These are phyloP conservation scores for Oppia nitens DNA, from an alignment of 1,140 invertebrate species.

Conservation along the genomic window DNA sequence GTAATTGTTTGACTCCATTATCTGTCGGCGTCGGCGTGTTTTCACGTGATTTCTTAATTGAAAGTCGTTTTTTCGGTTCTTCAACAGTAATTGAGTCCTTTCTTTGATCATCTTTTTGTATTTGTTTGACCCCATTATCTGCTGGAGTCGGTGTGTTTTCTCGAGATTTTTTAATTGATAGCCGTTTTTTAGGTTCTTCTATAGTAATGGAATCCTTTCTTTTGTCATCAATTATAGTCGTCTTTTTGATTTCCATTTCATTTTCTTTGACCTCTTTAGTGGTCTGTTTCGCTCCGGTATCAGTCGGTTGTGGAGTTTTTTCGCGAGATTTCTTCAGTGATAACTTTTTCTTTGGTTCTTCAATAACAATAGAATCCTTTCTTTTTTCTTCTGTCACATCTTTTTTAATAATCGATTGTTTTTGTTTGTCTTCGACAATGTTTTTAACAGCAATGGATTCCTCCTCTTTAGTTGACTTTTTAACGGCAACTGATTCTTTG, in stretches of 20 bases:
- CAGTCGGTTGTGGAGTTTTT: not conserved
- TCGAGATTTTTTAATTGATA: constrained; percentile 12
- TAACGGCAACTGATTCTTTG: no score
- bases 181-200: constrained; percentile 12
- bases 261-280: constrained; percentile 6
- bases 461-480: no score
- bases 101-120: not conserved
- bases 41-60: constrained; percentile 3
- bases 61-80: constrained; percentile 1
- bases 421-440: not conserved
- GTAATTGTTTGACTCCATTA: not conserved
- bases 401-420: not conserved
- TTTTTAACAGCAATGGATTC: no score
- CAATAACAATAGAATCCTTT: constrained; percentile 22
- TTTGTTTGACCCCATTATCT: not conserved
- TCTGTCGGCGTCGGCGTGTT: not conserved
- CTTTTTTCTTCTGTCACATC: constrained; percentile 10
- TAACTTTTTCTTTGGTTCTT: constrained; percentile 19
- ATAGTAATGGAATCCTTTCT: constrained; percentile 6
- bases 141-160: no score
- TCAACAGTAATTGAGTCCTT: not conserved
- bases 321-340: constrained; percentile 18
- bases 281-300: not conserved
- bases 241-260: constrained; percentile 2
- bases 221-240: not conserved